phyloP scores from a whole-genome alignment of 2,113 vertebrate genomes.

The Myiozetetes cayanensis region DNA sequence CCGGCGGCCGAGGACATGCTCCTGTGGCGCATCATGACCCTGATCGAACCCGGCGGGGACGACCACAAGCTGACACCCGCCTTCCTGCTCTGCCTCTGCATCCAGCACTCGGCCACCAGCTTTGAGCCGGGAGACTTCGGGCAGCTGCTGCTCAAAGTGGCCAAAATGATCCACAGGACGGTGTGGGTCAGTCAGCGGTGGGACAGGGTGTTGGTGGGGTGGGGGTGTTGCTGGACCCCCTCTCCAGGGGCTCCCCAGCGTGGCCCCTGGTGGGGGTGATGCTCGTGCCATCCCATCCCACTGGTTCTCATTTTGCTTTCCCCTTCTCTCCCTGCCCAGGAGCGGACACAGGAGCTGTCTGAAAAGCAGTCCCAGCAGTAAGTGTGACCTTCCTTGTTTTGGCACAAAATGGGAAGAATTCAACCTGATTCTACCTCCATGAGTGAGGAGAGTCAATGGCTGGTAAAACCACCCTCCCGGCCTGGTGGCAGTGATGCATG shows the following conservation, averaged over 20 bases:
- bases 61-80: constrained; percentile 91
- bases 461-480: not conserved
- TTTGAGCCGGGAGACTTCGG: constrained; percentile 87
- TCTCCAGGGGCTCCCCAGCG: fast-evolving
- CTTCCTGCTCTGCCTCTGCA: constrained; percentile 92
- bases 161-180: constrained; percentile 83
- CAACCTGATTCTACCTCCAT: not conserved
- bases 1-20: constrained; percentile 82
- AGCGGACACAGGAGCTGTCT: constrained; percentile 93
- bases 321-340: constrained; percentile 74
- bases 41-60: constrained; percentile 86
- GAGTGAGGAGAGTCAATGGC: not conserved
- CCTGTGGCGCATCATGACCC: constrained; percentile 84
- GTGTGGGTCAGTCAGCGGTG: constrained; percentile 85
- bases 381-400: constrained; percentile 63
- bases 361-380: constrained; percentile 97
- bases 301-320: not conserved
- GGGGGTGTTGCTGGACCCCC: not conserved
- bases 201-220: not conserved
- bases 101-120: constrained; percentile 88
- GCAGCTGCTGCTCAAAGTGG: constrained; percentile 89
- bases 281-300: fast-evolving
- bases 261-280: fast-evolving
- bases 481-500: not conserved
- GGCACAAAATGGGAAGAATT: not conserved